These are phyloP conservation scores for Copsychus sechellarum DNA, from an alignment of 2,113 vertebrate genomes.

Conservation along the genomic window DNA sequence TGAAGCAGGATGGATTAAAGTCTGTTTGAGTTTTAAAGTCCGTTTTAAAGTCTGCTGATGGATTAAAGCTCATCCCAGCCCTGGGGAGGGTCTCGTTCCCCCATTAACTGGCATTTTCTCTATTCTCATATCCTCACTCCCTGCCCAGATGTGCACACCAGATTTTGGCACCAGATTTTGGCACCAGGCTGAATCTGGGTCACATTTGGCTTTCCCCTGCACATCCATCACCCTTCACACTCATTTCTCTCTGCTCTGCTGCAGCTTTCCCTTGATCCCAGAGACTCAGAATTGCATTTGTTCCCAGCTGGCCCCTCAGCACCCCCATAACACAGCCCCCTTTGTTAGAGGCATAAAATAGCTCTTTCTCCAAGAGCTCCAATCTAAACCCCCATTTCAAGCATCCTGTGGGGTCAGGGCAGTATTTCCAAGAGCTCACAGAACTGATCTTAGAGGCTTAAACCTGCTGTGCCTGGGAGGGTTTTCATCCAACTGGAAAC, in stretches of 20 bases:
- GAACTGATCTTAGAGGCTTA: slow-evolving; percentile 7
- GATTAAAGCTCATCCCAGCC: neutral
- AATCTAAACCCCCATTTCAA: neutral
- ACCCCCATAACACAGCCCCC: neutral
- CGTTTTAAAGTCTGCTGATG: neutral
- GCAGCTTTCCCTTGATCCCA: neutral
- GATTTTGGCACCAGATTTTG: neutral
- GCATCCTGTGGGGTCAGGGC: neutral
- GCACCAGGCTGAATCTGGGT: neutral
- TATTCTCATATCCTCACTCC: neutral
- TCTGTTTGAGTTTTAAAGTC: neutral
- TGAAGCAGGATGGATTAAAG: neutral
- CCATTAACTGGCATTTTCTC: neutral
- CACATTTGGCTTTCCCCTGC: neutral
- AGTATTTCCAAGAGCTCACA: neutral
- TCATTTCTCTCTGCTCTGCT: neutral
- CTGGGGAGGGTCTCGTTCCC: neutral
- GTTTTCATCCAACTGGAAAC: neutral
- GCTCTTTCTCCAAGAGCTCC: slow-evolving; percentile 25
- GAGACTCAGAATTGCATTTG: neutral
- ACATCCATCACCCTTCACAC: neutral
- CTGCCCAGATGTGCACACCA: neutral
- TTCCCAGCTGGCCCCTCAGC: neutral
- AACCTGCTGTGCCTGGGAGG: neutral
- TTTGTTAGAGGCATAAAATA: slow-evolving; percentile 31